Evolutionary conservation across 2,113 vertebrate genomes (phyloP), one percentile per base, ranked within the genome.

Genomic region (Salvelinus alpinus): DNA sequence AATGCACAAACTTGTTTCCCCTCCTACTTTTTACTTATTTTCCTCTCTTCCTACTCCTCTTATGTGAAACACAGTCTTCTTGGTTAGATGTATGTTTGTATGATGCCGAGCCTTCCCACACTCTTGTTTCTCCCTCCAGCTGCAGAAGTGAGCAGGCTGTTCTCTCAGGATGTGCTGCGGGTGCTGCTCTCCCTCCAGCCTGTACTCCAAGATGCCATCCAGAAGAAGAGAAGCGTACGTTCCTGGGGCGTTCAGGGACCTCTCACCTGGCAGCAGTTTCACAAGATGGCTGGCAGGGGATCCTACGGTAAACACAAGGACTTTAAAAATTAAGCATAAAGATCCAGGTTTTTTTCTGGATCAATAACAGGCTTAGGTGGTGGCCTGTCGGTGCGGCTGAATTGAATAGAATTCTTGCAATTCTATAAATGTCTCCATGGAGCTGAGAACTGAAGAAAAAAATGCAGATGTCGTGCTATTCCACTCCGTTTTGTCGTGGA

Each of bases 281-380:
- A 99, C 92, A 99, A 99, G 83, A 98, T 99, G 96, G 98, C 98
- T 81, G 98, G 98, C 73, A 96, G 98, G 84, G 98, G 98, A 84
- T 97, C 98, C 64, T 99, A 99, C 4, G 98, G 97, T 99, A 94
- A 78, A 31, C 12, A 14, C 34, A 9, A 38, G 38, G 38, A 38
- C 38, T 38, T 44, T 11, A 44, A 44, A 44, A 44, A 44, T 44
- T 0, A 44, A 44, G 38, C 38, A 44, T 11, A 44, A 44, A 44
- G 38, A 11, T 44, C 9, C 38, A 44, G 38, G 38, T 9, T 44
- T 2, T 44, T 44, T 44, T 44, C 38, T 44, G 9, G 38, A 11
- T 44, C 9, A 11, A 44, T 3, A 44, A 44, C 38, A 9, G 9
- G 9, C 38, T 44, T 44, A 44, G 38, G 38, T 11, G 9, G 38